Evolutionary conservation across 2,797 vertebrate species (phyloP), one percentile per base, ranked within the genome.

Genomic region (Urosaurus nigricauda): DNA sequence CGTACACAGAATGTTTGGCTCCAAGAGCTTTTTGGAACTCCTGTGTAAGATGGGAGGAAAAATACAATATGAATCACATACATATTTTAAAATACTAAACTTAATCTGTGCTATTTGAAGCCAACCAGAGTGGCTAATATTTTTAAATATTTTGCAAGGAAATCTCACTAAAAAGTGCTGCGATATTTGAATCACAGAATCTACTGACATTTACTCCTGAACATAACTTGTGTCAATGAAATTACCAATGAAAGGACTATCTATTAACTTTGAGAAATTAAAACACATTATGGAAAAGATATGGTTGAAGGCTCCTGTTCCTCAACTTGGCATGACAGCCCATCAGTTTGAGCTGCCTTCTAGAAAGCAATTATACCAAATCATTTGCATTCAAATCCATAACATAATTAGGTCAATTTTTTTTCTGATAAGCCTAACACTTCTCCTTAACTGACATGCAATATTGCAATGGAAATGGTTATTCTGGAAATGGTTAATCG

Each of bases 1-100:
- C 99, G 0, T 99, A 99, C 75, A 99, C 98, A 0, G 99, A 98
- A 95, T 99, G 99, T 92, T 99, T 99, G 94, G 98, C 98, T 90
- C 99, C 99, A 21, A 99, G 96, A 40, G 98, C 96, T 95, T 98
- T 99, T 95, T 99, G 99, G 95, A 99, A 99, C 91, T 99, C 99
- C 99, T 99, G 87, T 0, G 60, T 11, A 47, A 87, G 81, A 21
- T 12, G 37, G 19, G 26, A 35, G 88, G 85, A 78, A 43, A 85
- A 79, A 85, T 9, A 29, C 37, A 70, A 56, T 8, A 84, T 40
- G 29, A 79, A 70, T 40, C 26, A 47, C 53, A 70, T 29, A 58
- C 35, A n/a, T n/a, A n/a, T n/a, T n/a, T 56, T 26, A 51, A 2
- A 83, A 4, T 47, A 58, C 17, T 56, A 87, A 87, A 47, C 35